Conservation (phyloP, 1,140 invertebrate genomes). For the Zaprionus capensis region DNA sequence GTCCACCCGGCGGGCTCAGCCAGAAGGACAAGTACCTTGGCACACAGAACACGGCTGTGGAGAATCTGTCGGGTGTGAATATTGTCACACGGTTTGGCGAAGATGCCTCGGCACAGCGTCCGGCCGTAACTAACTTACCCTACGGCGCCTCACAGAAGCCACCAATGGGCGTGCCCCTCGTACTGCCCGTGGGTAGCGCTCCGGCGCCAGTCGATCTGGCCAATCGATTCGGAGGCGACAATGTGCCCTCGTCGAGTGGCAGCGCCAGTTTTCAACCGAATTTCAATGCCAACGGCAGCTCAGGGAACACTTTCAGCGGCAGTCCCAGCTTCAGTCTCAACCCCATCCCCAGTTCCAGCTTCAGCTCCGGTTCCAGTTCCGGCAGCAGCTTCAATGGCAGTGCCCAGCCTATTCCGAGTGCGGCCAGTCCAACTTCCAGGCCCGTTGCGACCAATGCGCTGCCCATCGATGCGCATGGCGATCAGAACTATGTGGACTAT, state of each 20-base stretch:
- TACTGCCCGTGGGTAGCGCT: conserved; percentile 41
- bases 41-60: conserved; percentile 60
- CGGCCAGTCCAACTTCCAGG: neutral
- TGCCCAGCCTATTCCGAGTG: neutral
- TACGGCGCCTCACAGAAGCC: conserved; percentile 70
- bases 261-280: neutral
- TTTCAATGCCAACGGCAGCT: neutral
- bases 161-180: conserved; percentile 67
- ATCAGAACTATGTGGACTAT: conserved; percentile 83
- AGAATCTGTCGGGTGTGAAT: conserved; percentile 64
- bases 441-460: conserved; percentile 21
- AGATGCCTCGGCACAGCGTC: conserved; percentile 14
- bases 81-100: conserved; percentile 69
- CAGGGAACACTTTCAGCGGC: neutral
- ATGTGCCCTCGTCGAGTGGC: neutral
- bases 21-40: conserved; percentile 78
- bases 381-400: neutral
- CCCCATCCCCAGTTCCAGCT: neutral
- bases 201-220: conserved; percentile 12
- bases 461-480: conserved; percentile 84
- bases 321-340: neutral
- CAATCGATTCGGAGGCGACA: conserved; percentile 58
- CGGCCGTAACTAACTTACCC: conserved; percentile 38
- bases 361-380: neutral
- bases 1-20: conserved; percentile 73